Base-by-base conservation (phyloP, 2,113 vertebrate species). In the Dicrurus megarhynchus region DNA sequence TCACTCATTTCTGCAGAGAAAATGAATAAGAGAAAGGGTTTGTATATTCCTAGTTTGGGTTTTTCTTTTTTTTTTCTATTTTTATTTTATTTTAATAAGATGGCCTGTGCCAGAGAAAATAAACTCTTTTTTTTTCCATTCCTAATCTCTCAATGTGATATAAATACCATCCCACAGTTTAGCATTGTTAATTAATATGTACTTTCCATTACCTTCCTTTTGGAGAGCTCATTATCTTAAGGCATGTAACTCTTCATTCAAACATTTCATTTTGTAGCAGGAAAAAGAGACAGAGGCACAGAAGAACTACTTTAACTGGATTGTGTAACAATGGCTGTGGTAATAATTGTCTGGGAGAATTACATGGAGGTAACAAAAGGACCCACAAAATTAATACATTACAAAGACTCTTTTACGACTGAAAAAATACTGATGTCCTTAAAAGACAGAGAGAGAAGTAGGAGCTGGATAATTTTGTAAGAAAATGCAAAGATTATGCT, bases 321-420 rank as follows among this genome's bases (percentile, higher is more conserved):
- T 90, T 88, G 93, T 90, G 82, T 93, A 89, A 96, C 68, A 94
- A 93, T 77, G 89, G 74, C 69, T 91, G 74, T 73, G 75, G 83
- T 90, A 94, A 87, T 96, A 89, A 96, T 95, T 95, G 79, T 96
- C 95, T 94, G 81, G 83, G 69, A 95, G 93, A 95, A 97, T 95
- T 93, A 91, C 79, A 70, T 37, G 12, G 77, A 94, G 65, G 84
- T 95, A 96, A 95, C 92, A 96, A 96, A 97, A 95, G 87, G 81
- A 88, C 81, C 93, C 76, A 84, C 71, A 89, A 88, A 95, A 90
- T 81, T 61, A 95, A 86, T 89, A 84, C 79, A 79, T 90, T 82
- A 90, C 89, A 95, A 96, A 95, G 78, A 69, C 37, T 80, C 90
- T 91, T 94, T 95, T 90, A 91, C 67, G 89, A 84, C 78, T 94